Evolutionary conservation across 2,113 vertebrate genomes (phyloP).

Genomic region (Ceyx melanurus): DNA sequence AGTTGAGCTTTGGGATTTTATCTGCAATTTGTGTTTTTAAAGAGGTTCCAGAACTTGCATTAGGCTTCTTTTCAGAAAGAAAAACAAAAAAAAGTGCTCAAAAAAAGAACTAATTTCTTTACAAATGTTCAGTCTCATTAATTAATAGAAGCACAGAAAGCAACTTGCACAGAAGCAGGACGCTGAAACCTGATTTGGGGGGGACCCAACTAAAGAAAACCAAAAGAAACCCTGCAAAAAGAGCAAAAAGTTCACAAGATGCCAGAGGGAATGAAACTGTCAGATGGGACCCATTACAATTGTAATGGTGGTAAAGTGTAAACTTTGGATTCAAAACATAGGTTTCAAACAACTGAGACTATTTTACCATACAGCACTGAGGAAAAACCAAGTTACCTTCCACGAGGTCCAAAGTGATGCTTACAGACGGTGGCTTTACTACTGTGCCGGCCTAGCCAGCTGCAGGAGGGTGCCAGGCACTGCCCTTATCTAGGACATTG

Average conservation of each 20-base stretch:
- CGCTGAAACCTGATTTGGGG: not conserved
- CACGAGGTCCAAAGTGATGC: not conserved
- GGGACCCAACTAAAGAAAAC: not conserved
- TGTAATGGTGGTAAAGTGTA: constrained; percentile 10
- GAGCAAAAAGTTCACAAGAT: not conserved
- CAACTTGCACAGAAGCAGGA: constrained; percentile 62
- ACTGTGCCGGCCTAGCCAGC: constrained; percentile 1
- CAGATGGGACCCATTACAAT: constrained; percentile 4
- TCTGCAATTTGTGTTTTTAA: not conserved
- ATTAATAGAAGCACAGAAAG: constrained; percentile 70
- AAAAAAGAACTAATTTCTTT: constrained; percentile 54
- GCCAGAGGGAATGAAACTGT: constrained; percentile 39
- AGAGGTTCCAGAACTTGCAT: constrained; percentile 55
- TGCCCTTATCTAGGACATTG: not conserved
- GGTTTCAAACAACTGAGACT: constrained; percentile 35
- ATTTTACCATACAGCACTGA: not conserved
- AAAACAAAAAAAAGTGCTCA: constrained; percentile 22
- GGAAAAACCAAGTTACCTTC: not conserved
- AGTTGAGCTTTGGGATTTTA: not conserved
- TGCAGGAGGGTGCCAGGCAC: constrained; percentile 23
- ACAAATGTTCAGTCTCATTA: constrained; percentile 57
- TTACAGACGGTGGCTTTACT: not conserved
- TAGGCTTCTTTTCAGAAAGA: constrained; percentile 53
- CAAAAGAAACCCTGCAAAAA: not conserved
- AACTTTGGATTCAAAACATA: constrained; percentile 54